A percentile compares a stretch with the other conserved stretches of the same genome.
Evolutionary conservation across 2,113 vertebrate genomes (phyloP).

Genomic region (Physeter macrocephalus): DNA sequence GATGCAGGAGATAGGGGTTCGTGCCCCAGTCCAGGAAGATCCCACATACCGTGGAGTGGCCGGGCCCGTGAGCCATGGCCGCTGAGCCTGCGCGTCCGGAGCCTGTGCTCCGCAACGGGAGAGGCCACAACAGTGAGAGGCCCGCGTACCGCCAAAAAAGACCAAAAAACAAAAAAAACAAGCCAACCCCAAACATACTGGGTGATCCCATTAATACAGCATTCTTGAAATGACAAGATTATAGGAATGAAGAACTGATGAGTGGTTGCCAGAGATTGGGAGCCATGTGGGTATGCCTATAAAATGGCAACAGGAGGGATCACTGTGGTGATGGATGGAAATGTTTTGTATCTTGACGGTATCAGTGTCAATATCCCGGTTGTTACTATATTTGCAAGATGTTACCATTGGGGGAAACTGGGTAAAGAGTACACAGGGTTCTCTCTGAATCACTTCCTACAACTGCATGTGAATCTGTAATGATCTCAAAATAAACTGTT

Average conservation of each 20-base stretch:
- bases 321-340: too few relatives aligned
- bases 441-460: background rate
- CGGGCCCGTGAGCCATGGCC: too few relatives aligned
- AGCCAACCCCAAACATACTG: background rate
- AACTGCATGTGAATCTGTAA: background rate
- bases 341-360: background rate
- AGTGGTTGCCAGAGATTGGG: background rate
- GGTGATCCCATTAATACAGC: background rate
- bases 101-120: too few relatives aligned
- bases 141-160: too few relatives aligned
- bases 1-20: too few relatives aligned
- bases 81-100: too few relatives aligned
- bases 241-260: background rate
- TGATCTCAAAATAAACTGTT: background rate
- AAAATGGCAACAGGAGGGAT: background rate
- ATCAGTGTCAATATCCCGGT: rapidly evolving
- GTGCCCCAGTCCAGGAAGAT: too few relatives aligned
- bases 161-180: too few relatives aligned
- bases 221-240: background rate
- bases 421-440: too few relatives aligned
- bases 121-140: too few relatives aligned
- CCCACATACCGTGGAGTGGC: too few relatives aligned
- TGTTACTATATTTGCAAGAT: background rate
- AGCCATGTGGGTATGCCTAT: background rate
- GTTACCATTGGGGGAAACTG: background rate